These are phyloP conservation scores for Fulmarus glacialis DNA, from an alignment of 2,113 vertebrate genomes.

Conservation along the genomic window DNA sequence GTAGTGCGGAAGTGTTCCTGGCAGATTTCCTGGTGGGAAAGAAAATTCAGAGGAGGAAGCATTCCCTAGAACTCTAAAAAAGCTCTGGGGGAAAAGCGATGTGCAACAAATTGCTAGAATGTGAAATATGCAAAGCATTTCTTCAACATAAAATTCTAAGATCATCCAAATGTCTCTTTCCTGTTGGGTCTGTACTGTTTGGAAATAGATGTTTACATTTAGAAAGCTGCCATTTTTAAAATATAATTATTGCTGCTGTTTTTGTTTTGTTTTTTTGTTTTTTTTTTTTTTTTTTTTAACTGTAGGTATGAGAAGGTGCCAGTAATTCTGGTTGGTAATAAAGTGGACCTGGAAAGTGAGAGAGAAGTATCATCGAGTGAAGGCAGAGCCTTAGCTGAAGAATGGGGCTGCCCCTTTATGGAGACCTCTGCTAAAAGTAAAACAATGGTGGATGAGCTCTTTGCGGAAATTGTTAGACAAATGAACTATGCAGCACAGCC, in stretches of 20 bases:
- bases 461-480: constrained; percentile 97
- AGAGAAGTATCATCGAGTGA: constrained; percentile 93
- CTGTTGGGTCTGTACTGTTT: neutral
- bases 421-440: constrained; percentile 99
- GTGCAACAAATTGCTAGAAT: neutral
- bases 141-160: neutral
- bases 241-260: neutral
- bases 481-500: constrained; percentile 99
- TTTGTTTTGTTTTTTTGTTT: neutral
- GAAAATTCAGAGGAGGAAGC: neutral
- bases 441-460: constrained; percentile 99
- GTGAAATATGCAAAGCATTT: neutral
- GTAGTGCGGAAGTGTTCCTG: neutral
- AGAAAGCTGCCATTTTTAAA: accelerated
- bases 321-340: constrained; percentile 98
- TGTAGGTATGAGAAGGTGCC: constrained; percentile 97
- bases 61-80: neutral
- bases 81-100: neutral
- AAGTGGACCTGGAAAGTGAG: constrained; percentile 98
- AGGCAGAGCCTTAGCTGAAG: constrained; percentile 94
- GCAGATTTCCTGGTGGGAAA: neutral
- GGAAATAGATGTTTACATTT: neutral
- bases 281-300: constrained; percentile 27
- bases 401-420: constrained; percentile 99
- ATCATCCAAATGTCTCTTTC: neutral